A percentile compares a stretch with the other conserved stretches of the same genome.
Conservation (phyloP, 2,797 vertebrate genomes). For the Scolopax bukidnonensis region DNA sequence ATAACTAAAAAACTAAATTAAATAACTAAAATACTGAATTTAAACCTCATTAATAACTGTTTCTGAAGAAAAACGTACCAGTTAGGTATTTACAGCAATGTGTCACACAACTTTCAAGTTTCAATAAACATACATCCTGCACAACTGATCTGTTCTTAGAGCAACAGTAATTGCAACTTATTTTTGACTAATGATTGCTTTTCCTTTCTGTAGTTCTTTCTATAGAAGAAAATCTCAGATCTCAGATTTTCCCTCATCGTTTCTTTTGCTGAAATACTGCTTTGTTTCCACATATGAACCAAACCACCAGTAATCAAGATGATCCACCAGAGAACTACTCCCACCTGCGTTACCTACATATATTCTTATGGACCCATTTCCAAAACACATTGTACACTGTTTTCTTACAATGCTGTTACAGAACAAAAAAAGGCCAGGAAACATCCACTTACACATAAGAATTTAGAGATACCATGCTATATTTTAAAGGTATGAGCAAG, state of each 20-base stretch:
- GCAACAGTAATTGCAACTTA: not conserved
- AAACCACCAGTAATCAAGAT: not conserved
- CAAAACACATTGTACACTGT: not conserved
- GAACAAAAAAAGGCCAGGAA: not conserved
- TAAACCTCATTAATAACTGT: not conserved
- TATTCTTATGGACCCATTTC: not conserved
- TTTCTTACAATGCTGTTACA: not conserved
- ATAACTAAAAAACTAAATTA: no score
- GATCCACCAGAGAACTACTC: not conserved
- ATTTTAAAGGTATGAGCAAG: not conserved
- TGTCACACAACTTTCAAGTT: not conserved
- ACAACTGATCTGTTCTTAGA: not conserved
- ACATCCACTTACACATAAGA: not conserved
- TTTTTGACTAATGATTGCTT: not conserved
- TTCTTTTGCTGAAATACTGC: not conserved
- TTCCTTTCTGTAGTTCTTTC: not conserved
- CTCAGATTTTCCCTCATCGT: not conserved
- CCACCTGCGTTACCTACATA: accelerated
- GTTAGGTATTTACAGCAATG: not conserved
- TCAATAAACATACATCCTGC: not conserved
- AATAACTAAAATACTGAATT: not conserved
- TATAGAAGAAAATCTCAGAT: not conserved
- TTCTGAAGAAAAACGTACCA: not conserved
- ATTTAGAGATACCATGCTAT: not conserved
- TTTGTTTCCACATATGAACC: not conserved